Conservation (phyloP, 2,888 invertebrate genomes). For the Loripinus fragilis region DNA sequence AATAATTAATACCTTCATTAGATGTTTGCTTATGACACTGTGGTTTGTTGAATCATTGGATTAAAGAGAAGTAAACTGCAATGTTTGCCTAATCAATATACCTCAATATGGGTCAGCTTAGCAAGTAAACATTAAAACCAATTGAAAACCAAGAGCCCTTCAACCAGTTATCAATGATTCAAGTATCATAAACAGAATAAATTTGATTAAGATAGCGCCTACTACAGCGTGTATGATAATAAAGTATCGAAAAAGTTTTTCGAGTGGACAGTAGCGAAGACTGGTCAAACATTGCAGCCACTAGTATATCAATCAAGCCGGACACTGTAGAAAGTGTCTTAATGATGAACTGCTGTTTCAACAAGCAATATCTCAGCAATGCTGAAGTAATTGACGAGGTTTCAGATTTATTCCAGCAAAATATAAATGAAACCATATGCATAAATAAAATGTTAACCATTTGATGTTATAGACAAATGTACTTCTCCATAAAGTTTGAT, state of each 20-base stretch:
- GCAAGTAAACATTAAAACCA: neutral
- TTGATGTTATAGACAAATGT: too few species aligned
- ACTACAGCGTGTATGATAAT: slow-evolving; percentile 1
- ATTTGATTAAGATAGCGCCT: slow-evolving; percentile 5
- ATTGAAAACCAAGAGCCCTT: neutral
- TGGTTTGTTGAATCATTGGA: slow-evolving; percentile 2
- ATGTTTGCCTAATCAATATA: slow-evolving; percentile 14
- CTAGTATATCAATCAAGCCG: neutral
- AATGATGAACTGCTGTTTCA: too few species aligned
- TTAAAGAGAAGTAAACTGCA: slow-evolving; percentile 7
- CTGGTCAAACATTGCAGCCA: slow-evolving; percentile 1
- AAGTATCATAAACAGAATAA: slow-evolving; percentile 16
- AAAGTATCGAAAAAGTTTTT: slow-evolving; percentile 7
- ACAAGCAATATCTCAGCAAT: too few species aligned
- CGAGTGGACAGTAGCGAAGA: slow-evolving; percentile 8
- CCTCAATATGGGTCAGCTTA: slow-evolving; percentile 8
- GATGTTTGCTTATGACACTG: slow-evolving; percentile 6
- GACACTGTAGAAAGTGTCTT: too few species aligned
- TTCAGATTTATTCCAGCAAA: too few species aligned
- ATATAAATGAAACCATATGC: too few species aligned
- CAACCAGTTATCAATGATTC: slow-evolving; percentile 8
- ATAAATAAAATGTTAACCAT: too few species aligned
- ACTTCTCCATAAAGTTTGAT: too few species aligned
- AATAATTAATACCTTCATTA: neutral
- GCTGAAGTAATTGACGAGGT: too few species aligned